phyloP scores from a whole-genome alignment of 2,113 vertebrate genomes.

The Pungitius pungitius region DNA sequence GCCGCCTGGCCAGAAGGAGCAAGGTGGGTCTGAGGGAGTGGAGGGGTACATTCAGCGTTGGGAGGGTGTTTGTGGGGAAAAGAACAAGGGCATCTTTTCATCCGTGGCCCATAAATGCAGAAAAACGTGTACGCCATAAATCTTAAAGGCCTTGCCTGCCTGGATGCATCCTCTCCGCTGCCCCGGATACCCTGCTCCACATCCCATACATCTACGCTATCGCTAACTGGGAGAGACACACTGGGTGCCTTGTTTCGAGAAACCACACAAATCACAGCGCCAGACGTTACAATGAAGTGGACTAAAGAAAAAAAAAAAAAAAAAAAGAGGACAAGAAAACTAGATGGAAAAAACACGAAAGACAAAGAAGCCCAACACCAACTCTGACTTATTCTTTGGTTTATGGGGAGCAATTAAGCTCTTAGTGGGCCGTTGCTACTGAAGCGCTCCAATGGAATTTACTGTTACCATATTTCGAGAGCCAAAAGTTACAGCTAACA shows the following conservation, averaged over 20 bases:
- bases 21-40: constrained; percentile 52
- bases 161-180: constrained; percentile 64
- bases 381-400: constrained; percentile 28
- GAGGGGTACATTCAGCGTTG: constrained; percentile 59
- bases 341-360: constrained; percentile 35
- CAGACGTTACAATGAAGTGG: constrained; percentile 53
- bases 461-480: background rate
- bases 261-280: constrained; percentile 49
- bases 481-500: background rate
- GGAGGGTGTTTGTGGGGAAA: constrained; percentile 62
- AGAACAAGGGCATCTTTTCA: constrained; percentile 83
- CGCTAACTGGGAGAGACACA: constrained; percentile 53
- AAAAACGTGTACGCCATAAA: constrained; percentile 78
- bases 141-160: constrained; percentile 58
- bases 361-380: constrained; percentile 36
- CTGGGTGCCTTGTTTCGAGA: constrained; percentile 68
- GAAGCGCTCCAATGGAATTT: constrained; percentile 14
- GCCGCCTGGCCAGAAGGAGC: constrained; percentile 33
- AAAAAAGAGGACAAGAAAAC: constrained; percentile 19
- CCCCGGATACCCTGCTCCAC: constrained; percentile 61
- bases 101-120: constrained; percentile 72
- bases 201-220: constrained; percentile 66
- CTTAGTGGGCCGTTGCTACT: constrained; percentile 32
- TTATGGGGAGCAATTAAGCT: constrained; percentile 50
- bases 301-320: constrained; percentile 32